Conservation (phyloP, 2,113 vertebrate genomes). For the Grammomys surdaster region DNA sequence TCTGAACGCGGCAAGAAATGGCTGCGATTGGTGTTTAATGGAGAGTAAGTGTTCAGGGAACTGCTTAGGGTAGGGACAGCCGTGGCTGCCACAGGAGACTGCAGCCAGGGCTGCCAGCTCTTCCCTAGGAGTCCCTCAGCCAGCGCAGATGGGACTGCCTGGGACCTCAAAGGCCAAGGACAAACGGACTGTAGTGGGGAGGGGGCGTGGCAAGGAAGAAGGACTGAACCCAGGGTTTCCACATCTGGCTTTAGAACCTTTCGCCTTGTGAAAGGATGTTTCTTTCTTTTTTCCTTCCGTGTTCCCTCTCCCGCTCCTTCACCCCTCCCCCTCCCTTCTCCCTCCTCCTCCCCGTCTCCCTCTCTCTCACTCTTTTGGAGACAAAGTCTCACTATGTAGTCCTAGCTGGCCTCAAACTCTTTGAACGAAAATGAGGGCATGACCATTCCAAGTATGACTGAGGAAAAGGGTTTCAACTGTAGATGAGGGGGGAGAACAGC, state of each 20-base stretch:
- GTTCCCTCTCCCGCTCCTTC: neutral
- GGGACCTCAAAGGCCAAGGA: neutral
- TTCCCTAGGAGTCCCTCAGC: neutral
- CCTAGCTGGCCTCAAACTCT: neutral
- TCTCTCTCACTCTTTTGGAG: too few species aligned
- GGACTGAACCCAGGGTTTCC: neutral
- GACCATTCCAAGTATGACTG: neutral
- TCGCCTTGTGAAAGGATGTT: too few species aligned
- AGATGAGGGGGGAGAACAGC: neutral
- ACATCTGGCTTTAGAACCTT: neutral
- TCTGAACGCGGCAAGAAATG: conserved; percentile 79
- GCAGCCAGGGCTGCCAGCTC: neutral
- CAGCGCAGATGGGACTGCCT: neutral
- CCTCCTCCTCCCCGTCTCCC: too few species aligned
- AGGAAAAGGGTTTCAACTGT: neutral
- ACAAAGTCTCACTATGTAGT: neutral
- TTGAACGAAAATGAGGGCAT: neutral
- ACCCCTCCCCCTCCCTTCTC: fast-evolving
- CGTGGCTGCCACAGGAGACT: neutral
- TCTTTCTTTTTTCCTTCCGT: too few species aligned
- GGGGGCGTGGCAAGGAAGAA: neutral
- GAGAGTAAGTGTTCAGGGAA: conserved; percentile 69
- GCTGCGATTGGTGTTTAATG: conserved; percentile 73
- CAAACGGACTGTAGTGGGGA: neutral
- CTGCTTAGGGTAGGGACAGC: conserved; percentile 50